Base-by-base conservation (phyloP, 2,888 invertebrate genomes). In the Crossocerus cetratus region DNA sequence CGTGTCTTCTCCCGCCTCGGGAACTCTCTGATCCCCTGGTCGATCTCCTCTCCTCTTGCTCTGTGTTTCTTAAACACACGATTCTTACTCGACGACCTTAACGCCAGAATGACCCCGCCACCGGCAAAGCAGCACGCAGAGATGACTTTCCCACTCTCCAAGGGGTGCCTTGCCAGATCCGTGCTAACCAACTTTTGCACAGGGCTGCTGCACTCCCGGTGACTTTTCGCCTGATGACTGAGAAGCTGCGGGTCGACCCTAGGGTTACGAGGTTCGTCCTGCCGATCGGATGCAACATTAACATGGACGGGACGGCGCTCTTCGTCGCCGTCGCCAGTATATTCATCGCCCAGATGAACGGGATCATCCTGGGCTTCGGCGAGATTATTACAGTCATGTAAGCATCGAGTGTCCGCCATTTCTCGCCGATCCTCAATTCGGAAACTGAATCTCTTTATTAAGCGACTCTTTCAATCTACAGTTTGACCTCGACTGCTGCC, bases 291-390 rank as follows among this genome's bases (percentile, higher is more conserved):
- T 96, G 96, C 88, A 97, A 97, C 87, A 95, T 97, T 88, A 98
- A 98, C 91, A 97, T 97, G 97, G 96, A 97, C 84, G 97, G 97
- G 2, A 97, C 97, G 0, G 96, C 97, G 0, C 91, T 98, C 58
- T 98, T 98, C 90, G 94, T 98, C 44, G 94, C 97, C 0, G 94
- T 96, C 2, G 96, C 98, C 3, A 95, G 97, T 70, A 94, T 96
- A 85, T 97, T 97, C 89, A 94, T 97, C 76, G 96, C 97, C 53
- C 94, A 96, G 91, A 96, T 98, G 94, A 97, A 97, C 86, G 94
- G 94, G 72, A 94, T 97, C 84, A 91, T 92, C 16, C 91, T 98
- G 74, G 95, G 95, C 20, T 93, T 96, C 76, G 97, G 96, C 4
- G 96, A 97, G 88, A 93, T 97, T 21, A 93, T 97, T 71, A 97